These are phyloP conservation scores for Ceuthmochares aereus DNA, from an alignment of 2,113 vertebrate species.

Conservation along the genomic window DNA sequence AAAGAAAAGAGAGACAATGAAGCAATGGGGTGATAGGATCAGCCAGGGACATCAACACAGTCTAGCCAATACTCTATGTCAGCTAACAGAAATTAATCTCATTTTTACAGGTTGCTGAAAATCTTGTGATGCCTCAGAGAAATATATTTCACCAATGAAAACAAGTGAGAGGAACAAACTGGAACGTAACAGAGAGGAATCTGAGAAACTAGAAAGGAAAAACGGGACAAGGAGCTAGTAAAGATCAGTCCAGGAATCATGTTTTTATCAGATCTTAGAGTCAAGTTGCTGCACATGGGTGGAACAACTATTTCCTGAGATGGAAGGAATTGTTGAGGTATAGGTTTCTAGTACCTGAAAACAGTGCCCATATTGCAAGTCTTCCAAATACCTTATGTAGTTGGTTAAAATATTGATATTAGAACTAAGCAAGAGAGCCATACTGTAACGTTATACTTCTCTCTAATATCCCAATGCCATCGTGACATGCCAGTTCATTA, in stretches of 20 bases:
- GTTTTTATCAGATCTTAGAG: neutral
- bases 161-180: neutral
- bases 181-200: neutral
- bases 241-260: neutral
- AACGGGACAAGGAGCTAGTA: neutral
- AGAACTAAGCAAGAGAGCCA: neutral
- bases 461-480: neutral
- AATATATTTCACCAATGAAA: neutral
- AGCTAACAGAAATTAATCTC: neutral
- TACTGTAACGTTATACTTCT: neutral
- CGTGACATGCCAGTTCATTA: fast-evolving
- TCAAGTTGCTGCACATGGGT: neutral
- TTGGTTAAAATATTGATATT: neutral
- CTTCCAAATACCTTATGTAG: neutral
- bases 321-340: neutral
- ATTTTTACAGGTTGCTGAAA: neutral
- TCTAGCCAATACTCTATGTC: fast-evolving
- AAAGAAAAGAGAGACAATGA: neutral
- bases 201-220: neutral
- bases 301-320: neutral
- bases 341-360: neutral
- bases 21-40: neutral
- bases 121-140: neutral
- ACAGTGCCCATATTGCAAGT: neutral
- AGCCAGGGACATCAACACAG: neutral